These are phyloP conservation scores for Drosophila dives DNA, from an alignment of 2,888 invertebrate genomes.

Conservation along the genomic window DNA sequence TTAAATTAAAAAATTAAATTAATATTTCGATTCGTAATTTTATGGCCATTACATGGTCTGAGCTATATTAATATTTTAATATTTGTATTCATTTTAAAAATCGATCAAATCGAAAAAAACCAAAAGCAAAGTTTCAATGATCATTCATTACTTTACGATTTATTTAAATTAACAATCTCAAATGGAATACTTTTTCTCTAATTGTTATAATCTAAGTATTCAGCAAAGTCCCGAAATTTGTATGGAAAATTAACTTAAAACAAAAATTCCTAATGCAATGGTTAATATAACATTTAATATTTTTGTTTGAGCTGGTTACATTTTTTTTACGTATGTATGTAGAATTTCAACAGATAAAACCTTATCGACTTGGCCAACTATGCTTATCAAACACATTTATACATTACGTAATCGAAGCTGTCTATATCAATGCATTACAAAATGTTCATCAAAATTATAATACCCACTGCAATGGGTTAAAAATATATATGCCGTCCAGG, in stretches of 20 bases:
- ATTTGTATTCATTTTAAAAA: neutral
- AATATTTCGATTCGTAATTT: no score
- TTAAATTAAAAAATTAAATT: no score
- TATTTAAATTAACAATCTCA: neutral
- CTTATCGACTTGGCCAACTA: neutral
- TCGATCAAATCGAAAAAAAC: neutral
- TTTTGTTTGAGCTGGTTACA: neutral
- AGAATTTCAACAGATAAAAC: neutral
- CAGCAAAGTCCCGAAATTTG: neutral
- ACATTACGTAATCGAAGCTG: neutral
- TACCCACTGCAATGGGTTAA: neutral
- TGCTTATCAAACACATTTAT: neutral
- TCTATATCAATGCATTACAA: neutral
- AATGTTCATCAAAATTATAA: neutral
- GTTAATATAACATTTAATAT: neutral
- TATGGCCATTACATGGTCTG: neutral
- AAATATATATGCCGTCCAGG: neutral
- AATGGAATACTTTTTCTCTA: neutral
- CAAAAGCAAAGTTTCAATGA: neutral
- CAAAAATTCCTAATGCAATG: no score
- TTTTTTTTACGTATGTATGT: neutral
- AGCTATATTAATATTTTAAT: neutral
- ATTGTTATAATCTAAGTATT: neutral
- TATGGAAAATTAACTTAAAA: neutral
- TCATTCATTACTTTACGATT: neutral